These are phyloP conservation scores for Agonopterix subpropinquella DNA, from an alignment of 2,888 invertebrate genomes.

Conservation along the genomic window DNA sequence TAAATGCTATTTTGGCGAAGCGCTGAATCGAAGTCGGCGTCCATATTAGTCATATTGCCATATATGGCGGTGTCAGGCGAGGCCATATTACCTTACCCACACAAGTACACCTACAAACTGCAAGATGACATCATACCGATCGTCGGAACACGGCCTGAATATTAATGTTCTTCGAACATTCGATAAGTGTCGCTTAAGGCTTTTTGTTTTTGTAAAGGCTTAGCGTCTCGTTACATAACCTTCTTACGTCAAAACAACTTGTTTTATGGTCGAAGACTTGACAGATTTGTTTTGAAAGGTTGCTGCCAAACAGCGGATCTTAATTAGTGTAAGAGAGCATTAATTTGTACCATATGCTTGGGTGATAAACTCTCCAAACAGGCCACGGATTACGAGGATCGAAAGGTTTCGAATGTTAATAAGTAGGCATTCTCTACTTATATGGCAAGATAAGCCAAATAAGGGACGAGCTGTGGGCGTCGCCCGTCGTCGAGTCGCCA, in stretches of 20 bases:
- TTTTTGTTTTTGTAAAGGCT: constrained; percentile 39
- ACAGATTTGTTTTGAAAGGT: no score
- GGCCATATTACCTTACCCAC: constrained; percentile 35
- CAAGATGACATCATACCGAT: constrained; percentile 58
- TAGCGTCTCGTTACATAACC: constrained; percentile 30
- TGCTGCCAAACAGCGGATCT: no score
- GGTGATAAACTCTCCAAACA: constrained; percentile 16
- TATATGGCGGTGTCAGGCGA: constrained; percentile 48
- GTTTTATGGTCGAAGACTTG: constrained; percentile 1
- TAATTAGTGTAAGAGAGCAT: no score
- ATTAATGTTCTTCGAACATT: constrained; percentile 49
- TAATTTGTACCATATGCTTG: constrained; percentile 38
- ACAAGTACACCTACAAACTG: constrained; percentile 40
- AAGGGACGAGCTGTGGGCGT: constrained; percentile 55
- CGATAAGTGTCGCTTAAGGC: constrained; percentile 28
- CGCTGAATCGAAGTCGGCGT: constrained; percentile 47
- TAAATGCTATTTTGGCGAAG: constrained; percentile 12
- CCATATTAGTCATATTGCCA: constrained; percentile 62
- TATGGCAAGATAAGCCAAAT: constrained; percentile 58
- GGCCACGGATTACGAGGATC: constrained; percentile 39
- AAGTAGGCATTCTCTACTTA: constrained; percentile 54
- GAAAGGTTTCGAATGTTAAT: constrained; percentile 52
- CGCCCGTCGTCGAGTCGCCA: constrained; percentile 41
- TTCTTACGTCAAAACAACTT: constrained; percentile 2
- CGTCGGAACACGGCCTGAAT: constrained; percentile 36